Base-by-base conservation (phyloP, 2,888 invertebrate genomes). In the Nysson spinosus region DNA sequence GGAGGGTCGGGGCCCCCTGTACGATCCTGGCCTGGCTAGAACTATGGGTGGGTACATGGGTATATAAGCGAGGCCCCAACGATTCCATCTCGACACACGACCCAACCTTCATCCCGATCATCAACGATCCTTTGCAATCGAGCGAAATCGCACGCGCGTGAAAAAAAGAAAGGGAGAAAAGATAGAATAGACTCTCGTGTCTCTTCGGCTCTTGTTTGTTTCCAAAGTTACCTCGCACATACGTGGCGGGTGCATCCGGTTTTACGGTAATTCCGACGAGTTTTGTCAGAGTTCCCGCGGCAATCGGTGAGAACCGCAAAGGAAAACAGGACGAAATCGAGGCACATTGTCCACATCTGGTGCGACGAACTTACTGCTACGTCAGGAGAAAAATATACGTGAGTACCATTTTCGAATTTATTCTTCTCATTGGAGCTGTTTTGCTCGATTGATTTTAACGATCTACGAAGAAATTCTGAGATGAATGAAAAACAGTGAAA, bases 71-170 rank as follows among this genome's bases (percentile, higher is more conserved):
- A 79, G 78, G 81, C 80, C 84, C 79, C 81, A 80, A 71, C 79
- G 78, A 83, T 81, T 85, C 83, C 75, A 75, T 75, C 83, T 82
- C 84, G 85, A 86, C 85, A 86, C 82, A 85, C 84, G 84, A 85
- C 80, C 84, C 84, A 84, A 86, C 83, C 86, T 84, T 85, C 86
- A 78, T 85, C 81, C 80, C 78, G 81, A 72, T 77, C 79, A 60
- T 76, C 71, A 69, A 72, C 81, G 71, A 68, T 77, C 67, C 73
- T 67, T 70, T 43, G 69, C 66, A 72, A 76, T 62, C 72, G 70
- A 75, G 74, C 75, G 71, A 77, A 80, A 77, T 79, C 79, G 79
- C 83, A 81, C 83, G 83, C 83, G 83, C 83, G 82, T 74, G 81
- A 40, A 61, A 57, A 32, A 39, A 55, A 46, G 30, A 34, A 5